phyloP scores from a whole-genome alignment of 2,888 invertebrate genomes.

The Rugalucina vietnamica region DNA sequence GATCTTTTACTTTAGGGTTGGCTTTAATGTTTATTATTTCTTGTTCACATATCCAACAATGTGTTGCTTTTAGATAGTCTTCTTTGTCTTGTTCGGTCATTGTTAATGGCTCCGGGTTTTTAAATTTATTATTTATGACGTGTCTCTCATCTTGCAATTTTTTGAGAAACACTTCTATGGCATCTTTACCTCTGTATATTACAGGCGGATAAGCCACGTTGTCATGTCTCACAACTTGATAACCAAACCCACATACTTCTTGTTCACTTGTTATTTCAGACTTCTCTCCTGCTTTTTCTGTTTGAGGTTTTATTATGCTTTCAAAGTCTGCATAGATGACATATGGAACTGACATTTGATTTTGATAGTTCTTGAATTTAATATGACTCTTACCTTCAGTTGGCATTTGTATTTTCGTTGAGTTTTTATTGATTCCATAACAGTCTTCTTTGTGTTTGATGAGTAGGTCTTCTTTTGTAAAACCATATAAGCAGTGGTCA shows the following conservation, averaged over 20 bases:
- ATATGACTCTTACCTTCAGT: no score
- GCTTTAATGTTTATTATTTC: neutral
- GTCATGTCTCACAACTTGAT: conserved; percentile 13
- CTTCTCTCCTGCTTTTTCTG: neutral
- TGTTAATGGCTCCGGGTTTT: conserved; percentile 1
- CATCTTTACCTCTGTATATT: conserved; percentile 14
- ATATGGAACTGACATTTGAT: no score
- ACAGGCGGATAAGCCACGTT: neutral
- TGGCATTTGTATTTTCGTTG: no score
- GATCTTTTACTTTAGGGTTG: neutral
- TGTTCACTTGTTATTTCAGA: neutral
- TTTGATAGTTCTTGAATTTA: no score
- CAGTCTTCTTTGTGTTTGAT: no score
- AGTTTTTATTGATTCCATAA: no score
- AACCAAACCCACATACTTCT: neutral
- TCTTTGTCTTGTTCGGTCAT: neutral
- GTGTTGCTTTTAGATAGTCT: neutral
- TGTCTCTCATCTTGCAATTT: neutral
- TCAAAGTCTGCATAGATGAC: no score
- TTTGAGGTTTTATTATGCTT: neutral
- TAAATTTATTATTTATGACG: neutral
- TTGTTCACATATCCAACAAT: conserved; percentile 5
- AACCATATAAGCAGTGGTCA: no score
- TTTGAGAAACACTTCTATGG: neutral
- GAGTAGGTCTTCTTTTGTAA: no score